Base-by-base conservation (phyloP, 1,140 invertebrate species). In the Dreissena rostriformis region DNA sequence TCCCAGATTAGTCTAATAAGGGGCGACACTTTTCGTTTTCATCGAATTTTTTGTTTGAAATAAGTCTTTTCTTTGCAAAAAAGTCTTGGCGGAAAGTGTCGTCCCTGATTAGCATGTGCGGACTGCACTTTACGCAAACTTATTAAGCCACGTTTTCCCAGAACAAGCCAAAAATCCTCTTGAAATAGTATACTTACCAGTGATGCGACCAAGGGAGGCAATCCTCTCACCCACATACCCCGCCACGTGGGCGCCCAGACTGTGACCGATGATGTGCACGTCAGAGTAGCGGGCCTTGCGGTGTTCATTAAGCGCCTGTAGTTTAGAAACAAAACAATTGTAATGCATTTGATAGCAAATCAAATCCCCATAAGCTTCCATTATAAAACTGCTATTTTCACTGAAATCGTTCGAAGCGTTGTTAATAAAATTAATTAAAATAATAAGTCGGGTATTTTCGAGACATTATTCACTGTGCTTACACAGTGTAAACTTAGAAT, bases 211-310 rank as follows among this genome's bases (percentile, higher is more conserved):
- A 96, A 10, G 98, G 94, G 87, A 97, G 67, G 95, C 95, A 7
- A 98, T 92, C 90, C 97, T 96, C 4, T 97, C 96, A 0, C 98
- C 98, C 0, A 97, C 97, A 91, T 98, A 99, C 0, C 97, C 97
- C 68, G 95, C 96, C 5, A 97, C 94, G 94, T 98, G 98, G 0
- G 98, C 97, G 0, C 97, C 98, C 8, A 98, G 94, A 55, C 97
- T 98, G 92, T 98, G 97, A 0, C 97, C 98, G 85, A 98, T 97
- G 63, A 97, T 95, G 91, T 98, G 97, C n/a, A 90, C 77, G 75
- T 61, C 28, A 49, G 10, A 14, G 73, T 51, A 61, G 39, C 67
- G 66, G 26, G n/a, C 63, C 26, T 19, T 17, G 53, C 51, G 12
- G 71, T 19, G 19, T 55, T 70, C 0, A 73, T 19, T 26, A 80